A percentile compares a stretch with the other conserved stretches of the same genome.
phyloP scores from a whole-genome alignment of 2,113 vertebrate species.

The Datnioides undecimradiatus region DNA sequence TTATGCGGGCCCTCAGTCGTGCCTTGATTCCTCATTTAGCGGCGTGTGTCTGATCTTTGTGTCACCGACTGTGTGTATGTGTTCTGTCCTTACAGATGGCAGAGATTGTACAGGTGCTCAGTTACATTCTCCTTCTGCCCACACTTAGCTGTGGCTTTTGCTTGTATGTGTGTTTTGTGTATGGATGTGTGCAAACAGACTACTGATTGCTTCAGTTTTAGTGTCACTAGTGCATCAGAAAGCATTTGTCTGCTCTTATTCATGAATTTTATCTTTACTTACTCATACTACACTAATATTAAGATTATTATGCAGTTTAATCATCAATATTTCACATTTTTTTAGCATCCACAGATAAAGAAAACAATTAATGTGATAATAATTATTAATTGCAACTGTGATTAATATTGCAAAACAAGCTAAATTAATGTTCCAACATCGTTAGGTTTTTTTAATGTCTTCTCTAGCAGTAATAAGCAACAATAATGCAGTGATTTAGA shows the following conservation, averaged over 20 bases:
- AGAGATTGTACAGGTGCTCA: slow-evolving; percentile 39
- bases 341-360: too few relatives aligned
- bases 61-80: slow-evolving; percentile 24
- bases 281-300: background rate
- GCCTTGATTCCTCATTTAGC: slow-evolving; percentile 11
- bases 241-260: slow-evolving; percentile 7
- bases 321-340: too few relatives aligned
- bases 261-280: background rate
- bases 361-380: too few relatives aligned
- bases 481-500: background rate
- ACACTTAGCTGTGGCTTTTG: slow-evolving; percentile 14
- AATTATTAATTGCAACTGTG: too few relatives aligned
- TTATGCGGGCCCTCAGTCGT: slow-evolving; percentile 13
- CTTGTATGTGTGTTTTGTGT: slow-evolving; percentile 16
- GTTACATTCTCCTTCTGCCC: slow-evolving; percentile 16
- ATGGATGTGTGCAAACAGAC: slow-evolving; percentile 2
- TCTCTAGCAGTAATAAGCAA: too few relatives aligned
- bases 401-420: too few relatives aligned
- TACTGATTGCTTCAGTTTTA: slow-evolving; percentile 44
- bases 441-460: background rate
- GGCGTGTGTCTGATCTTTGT: slow-evolving; percentile 18
- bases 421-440: too few relatives aligned
- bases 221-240: slow-evolving; percentile 25
- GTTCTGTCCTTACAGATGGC: slow-evolving; percentile 3
- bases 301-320: too few relatives aligned